Conservation (phyloP, 2,113 vertebrate genomes). For the Megaleporinus macrocephalus region DNA sequence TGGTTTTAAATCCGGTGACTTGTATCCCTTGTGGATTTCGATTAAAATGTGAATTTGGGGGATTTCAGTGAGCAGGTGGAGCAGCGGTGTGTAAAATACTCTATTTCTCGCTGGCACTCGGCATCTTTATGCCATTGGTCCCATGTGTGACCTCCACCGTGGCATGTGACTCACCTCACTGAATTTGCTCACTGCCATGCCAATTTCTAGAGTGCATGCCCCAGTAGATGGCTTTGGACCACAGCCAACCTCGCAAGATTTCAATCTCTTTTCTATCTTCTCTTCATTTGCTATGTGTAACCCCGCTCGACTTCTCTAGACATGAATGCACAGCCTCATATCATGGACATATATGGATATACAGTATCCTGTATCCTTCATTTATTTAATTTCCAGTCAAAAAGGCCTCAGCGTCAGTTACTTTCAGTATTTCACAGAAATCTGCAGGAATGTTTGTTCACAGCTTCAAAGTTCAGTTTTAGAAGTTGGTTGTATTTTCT, state of each 20-base stretch:
- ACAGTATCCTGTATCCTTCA: background rate
- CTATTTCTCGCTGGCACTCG: conserved; percentile 47
- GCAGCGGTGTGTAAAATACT: conserved; percentile 52
- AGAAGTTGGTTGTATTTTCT: too few relatives aligned
- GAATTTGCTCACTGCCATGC: conserved; percentile 45
- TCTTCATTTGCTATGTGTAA: conserved; percentile 16
- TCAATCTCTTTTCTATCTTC: conserved; percentile 21
- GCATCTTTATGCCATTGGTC: conserved; percentile 45
- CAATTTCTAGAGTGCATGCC: conserved; percentile 55
- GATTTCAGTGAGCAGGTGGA: conserved; percentile 52
- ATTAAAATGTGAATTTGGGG: conserved; percentile 60
- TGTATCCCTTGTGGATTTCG: conserved; percentile 53
- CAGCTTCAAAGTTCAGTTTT: too few relatives aligned
- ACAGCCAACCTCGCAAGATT: conserved; percentile 45
- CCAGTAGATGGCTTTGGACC: conserved; percentile 49
- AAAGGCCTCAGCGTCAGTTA: too few relatives aligned
- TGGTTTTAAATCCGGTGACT: conserved; percentile 58
- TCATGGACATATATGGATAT: background rate
- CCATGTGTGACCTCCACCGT: conserved; percentile 56
- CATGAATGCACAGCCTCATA: background rate
- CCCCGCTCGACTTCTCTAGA: background rate
- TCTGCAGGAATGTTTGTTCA: too few relatives aligned
- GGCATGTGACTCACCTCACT: conserved; percentile 56
- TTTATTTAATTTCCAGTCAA: too few relatives aligned
- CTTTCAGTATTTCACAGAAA: too few relatives aligned